These are phyloP conservation scores for Arctia plantaginis DNA, from an alignment of 2,888 invertebrate genomes.

Conservation along the genomic window DNA sequence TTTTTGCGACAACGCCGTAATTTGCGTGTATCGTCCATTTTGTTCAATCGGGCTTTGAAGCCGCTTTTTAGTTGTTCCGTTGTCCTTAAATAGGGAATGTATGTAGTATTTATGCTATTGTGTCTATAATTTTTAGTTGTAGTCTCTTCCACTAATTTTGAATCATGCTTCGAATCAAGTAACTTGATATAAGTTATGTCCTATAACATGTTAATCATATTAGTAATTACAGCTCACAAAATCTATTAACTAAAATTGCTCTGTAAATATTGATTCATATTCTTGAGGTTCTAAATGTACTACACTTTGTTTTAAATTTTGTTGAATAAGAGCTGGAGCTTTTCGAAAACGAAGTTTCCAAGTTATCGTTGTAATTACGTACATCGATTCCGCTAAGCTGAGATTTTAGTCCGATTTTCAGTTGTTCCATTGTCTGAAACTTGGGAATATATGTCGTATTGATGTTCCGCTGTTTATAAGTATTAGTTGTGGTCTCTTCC, in stretches of 20 bases:
- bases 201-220: conserved; percentile 14
- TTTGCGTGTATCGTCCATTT: neutral
- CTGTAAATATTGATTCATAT: neutral
- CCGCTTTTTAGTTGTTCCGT: conserved; percentile 5
- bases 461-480: neutral
- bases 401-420: conserved; percentile 4
- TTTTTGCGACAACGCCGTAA: neutral
- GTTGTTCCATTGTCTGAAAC: neutral
- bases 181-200: neutral
- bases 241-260: neutral
- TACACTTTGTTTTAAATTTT: neutral
- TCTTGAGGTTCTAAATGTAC: neutral
- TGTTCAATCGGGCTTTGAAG: neutral
- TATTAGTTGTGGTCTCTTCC: neutral
- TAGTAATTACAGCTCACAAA: neutral
- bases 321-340: neutral
- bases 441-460: neutral
- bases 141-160: neutral
- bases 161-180: neutral
- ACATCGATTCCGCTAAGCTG: neutral
- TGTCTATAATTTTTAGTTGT: neutral
- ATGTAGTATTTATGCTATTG: neutral
- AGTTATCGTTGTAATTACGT: neutral
- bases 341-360: neutral
- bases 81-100: neutral